Evolutionary conservation across 2,888 invertebrate genomes (phyloP).

Genomic region (Seira ritae): DNA sequence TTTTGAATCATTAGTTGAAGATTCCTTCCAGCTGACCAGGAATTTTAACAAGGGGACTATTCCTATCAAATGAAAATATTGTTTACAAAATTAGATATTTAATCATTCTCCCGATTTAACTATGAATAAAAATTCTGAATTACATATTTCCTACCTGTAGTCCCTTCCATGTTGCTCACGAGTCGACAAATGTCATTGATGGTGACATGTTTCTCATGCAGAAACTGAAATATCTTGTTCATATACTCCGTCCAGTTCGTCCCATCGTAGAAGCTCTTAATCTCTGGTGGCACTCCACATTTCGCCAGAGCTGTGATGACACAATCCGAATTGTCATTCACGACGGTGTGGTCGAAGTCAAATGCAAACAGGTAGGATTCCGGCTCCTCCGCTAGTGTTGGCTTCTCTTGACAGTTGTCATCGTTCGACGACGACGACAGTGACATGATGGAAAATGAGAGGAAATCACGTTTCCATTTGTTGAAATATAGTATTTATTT

Average conservation of each 20-base stretch:
- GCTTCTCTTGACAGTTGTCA: no score
- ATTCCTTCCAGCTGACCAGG: no score
- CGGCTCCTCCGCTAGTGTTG: no score
- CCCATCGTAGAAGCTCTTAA: conserved; percentile 78
- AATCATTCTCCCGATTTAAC: no score
- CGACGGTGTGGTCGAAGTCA: conserved; percentile 88
- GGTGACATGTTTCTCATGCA: conserved; percentile 77
- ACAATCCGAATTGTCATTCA: conserved; percentile 86
- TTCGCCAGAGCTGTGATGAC: conserved; percentile 36
- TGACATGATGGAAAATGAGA: no score
- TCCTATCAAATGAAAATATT: no score
- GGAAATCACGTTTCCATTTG: no score
- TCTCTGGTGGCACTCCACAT: conserved; percentile 77
- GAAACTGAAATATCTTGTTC: conserved; percentile 82
- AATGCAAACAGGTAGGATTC: conserved; percentile 77
- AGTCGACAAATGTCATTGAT: conserved; percentile 52
- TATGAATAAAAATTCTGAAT: no score
- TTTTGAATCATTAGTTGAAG: conserved; percentile 14
- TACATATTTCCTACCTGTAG: conserved; percentile 41
- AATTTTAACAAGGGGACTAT: no score
- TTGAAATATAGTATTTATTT: no score
- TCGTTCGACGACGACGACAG: no score
- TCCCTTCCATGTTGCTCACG: conserved; percentile 48
- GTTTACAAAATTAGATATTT: no score
- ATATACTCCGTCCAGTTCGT: conserved; percentile 86